Conservation (phyloP, 35 echinoderm and acorn worm species). For the Holothuria glaberrima region DNA sequence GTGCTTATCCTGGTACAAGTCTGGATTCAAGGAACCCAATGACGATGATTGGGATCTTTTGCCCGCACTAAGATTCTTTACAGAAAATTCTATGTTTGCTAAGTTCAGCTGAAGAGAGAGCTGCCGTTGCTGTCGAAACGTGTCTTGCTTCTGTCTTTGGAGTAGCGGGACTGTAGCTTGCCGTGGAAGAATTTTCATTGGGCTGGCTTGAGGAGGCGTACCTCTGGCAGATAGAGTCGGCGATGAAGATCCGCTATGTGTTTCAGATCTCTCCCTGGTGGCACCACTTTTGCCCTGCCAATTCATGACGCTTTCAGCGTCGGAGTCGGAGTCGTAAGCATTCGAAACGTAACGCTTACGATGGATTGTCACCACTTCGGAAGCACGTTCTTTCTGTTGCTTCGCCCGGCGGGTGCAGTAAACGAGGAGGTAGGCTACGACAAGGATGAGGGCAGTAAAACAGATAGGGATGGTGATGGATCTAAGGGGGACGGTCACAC, state of each 20-base stretch:
- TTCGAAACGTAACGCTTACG: conserved; percentile 69
- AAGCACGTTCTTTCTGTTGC: conserved; percentile 64
- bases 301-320: conserved; percentile 88
- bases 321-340: conserved; percentile 84
- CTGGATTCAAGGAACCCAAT: conserved; percentile 73
- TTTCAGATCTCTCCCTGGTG: conserved; percentile 50
- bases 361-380: conserved; percentile 56
- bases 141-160: conserved; percentile 81
- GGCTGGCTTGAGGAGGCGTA: conserved; percentile 37
- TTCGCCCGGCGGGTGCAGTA: conserved; percentile 70
- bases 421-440: conserved; percentile 75
- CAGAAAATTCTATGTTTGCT: conserved; percentile 89
- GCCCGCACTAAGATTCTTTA: conserved; percentile 77
- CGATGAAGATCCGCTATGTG: conserved; percentile 33
- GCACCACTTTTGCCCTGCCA: conserved; percentile 15
- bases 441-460: conserved; percentile 64
- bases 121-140: conserved; percentile 83
- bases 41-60: conserved; percentile 70
- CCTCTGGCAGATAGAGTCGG: conserved; percentile 35
- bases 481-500: conserved; percentile 58
- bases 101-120: conserved; percentile 92
- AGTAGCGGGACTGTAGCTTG: conserved; percentile 92
- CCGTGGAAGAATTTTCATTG: conserved; percentile 72
- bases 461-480: conserved; percentile 81
- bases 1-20: conserved; percentile 85